Evolutionary conservation across 2,888 invertebrate species (phyloP), one percentile per base, ranked within the genome.

Genomic region (Hylaea fasciaria): DNA sequence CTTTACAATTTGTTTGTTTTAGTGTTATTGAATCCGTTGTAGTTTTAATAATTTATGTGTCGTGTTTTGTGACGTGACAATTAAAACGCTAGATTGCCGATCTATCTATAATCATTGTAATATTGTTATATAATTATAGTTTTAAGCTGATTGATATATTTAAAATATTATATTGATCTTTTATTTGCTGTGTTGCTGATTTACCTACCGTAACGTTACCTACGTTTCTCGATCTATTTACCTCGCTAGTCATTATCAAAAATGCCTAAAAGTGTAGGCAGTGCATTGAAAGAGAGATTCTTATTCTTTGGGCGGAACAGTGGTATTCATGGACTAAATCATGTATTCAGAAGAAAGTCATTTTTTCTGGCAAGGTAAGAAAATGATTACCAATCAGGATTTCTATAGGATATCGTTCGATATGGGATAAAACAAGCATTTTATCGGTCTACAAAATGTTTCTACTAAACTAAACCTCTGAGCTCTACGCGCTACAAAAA

Each of bases 271-370:
- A 48, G 40, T 40, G 12, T 41, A 43, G 17, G 37, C 9, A 16
- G 40, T 16, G 44, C 16, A 35, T 51, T 68, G 9, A 64, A 46
- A 56, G 55, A 69, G n/a, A 74, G 80, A 58, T 68, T 85, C 50
- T 37, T 81, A 39, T 83, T 76, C 68, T 85, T 88, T 53, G 86
- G 84, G 8, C 71, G 74, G 29, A 84, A 85, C 29, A 87, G 87
- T 62, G 76, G 80, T 0, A 71, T 90, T 14, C 95, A 95, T 71
- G 95, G 95, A 3, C 83, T 94, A 32, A 88, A 89, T 62, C 94
- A 93, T 77, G 81, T 95, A 45, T 93, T 93, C 43, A 89, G 92
- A 63, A 80, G 83, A 46, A 86, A 87, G 11, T 73, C 88, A 10
- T 93, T 86, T 73, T 89, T 90, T 83, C 77, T 90, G 0, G 92